These are phyloP conservation scores for Macroteleia sp. DNA, from an alignment of 2,888 invertebrate genomes.

Conservation along the genomic window DNA sequence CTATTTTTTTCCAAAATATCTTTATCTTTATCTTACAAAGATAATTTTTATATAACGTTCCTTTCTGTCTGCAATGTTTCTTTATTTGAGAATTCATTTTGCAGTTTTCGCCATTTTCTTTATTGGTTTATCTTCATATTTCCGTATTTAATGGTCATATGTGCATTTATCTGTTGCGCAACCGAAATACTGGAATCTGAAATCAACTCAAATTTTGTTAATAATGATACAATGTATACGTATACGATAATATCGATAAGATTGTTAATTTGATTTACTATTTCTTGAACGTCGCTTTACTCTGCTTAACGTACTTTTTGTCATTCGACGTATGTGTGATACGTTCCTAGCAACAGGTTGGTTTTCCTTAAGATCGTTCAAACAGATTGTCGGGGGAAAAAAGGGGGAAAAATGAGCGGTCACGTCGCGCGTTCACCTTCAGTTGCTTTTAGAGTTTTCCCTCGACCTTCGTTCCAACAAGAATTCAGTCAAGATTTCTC, in stretches of 20 bases:
- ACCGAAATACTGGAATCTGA: slow-evolving; percentile 6
- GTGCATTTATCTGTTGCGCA: slow-evolving; percentile 39
- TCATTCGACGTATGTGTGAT: not conserved
- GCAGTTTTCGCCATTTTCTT: slow-evolving; percentile 5
- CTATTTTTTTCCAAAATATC: no score
- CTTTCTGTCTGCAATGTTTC: no score
- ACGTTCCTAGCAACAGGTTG: slow-evolving; percentile 49
- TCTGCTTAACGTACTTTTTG: not conserved
- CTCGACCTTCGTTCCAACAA: slow-evolving; percentile 58
- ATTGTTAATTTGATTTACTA: slow-evolving; percentile 10
- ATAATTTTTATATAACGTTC: no score
- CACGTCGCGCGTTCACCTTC: slow-evolving; percentile 60
- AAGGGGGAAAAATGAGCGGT: slow-evolving; percentile 39
- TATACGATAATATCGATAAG: slow-evolving; percentile 17
- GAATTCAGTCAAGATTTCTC: slow-evolving; percentile 57
- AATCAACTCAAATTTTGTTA: slow-evolving; percentile 27
- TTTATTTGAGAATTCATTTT: not conserved
- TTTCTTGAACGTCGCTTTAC: no score
- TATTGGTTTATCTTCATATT: slow-evolving; percentile 13
- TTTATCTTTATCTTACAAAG: no score
- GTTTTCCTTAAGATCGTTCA: slow-evolving; percentile 23
- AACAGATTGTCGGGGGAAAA: slow-evolving; percentile 22
- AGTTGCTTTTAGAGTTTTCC: slow-evolving; percentile 55
- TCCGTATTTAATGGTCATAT: slow-evolving; percentile 17
- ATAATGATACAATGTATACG: slow-evolving; percentile 7